Conservation (phyloP, 1,140 invertebrate genomes). For the Cyclargus thomasi region DNA sequence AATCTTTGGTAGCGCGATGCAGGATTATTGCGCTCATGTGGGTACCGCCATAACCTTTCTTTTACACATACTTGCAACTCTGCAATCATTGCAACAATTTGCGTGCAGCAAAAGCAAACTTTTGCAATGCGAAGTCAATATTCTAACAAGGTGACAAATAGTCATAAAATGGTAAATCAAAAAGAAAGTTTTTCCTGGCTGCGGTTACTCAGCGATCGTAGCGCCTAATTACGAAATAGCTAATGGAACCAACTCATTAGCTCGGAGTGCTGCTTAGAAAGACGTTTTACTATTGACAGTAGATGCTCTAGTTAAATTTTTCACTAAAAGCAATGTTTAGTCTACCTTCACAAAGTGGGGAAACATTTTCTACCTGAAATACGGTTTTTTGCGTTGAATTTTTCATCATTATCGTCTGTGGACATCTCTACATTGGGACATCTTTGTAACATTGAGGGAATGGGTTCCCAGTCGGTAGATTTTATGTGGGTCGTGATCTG, state of each 20-base stretch:
- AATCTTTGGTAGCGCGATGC: too few relatives aligned
- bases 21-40: too few relatives aligned
- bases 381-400: too few relatives aligned
- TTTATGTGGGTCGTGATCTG: too few relatives aligned
- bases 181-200: conserved; percentile 32
- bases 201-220: conserved; percentile 38
- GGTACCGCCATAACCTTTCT: too few relatives aligned
- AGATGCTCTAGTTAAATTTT: conserved; percentile 22
- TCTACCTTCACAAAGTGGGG: conserved; percentile 6
- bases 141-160: background rate
- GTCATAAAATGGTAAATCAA: background rate
- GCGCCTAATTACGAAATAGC: conserved; percentile 60
- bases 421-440: too few relatives aligned
- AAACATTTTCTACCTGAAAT: background rate
- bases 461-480: too few relatives aligned
- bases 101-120: background rate
- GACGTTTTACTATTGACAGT: conserved; percentile 34
- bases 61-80: too few relatives aligned
- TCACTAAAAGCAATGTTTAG: conserved; percentile 20
- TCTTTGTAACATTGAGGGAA: too few relatives aligned
- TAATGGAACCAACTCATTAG: conserved; percentile 48
- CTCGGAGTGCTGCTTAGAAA: conserved; percentile 42
- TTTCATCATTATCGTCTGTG: too few relatives aligned
- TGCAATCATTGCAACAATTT: background rate
- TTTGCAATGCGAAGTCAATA: background rate